Base-by-base conservation (phyloP, 1,140 invertebrate genomes). In the Solen grandis region DNA sequence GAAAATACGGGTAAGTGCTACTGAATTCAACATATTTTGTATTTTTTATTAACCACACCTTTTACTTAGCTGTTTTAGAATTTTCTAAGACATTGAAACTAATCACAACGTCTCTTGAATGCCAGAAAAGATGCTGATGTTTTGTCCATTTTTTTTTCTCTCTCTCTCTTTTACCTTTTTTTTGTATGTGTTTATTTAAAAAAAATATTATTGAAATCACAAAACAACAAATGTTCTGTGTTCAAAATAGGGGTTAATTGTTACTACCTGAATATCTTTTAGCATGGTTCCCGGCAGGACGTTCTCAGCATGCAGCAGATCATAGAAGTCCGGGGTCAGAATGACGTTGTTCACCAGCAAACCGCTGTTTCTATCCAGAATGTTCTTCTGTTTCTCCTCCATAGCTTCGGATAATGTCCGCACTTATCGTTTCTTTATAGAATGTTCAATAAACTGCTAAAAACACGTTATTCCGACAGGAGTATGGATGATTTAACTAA, bases 211-310 rank as follows among this genome's bases (percentile, higher is more conserved):
- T 19, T 46, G 41, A 46, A 46, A 10, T 10, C 41, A 46, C 41
- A 46, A 46, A 46, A 46, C 19, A 46, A 59, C 5, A 8, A 59
- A 10, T 27, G 27, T 25, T 27, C 27, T 25, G 10, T 27, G 5
- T 8, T 25, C 8, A 8, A 59, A 59, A 8, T 22, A 59, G n/a
- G 10, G n/a, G 46, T 50, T n/a, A 10, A 50, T 10, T n/a, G 46
- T 33, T 29, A 8, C 31, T 65, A 80, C 77, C 68, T 54, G 77
- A 22, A 80, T 55, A 65, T 80, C 77, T 27, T 31, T 33, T 0
- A 80, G 27, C 77, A 80, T 80, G 19, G 77, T 80, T 27, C 73
- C 77, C n/a, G 77, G 77, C 52, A 80, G 77, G 4, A 80, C 77
- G 14, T 52, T 50, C 27, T 80, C 77, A n/a, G 68, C 31, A 22